Conservation (phyloP, 2,888 invertebrate species). For the Acrocyrtus sp. region DNA sequence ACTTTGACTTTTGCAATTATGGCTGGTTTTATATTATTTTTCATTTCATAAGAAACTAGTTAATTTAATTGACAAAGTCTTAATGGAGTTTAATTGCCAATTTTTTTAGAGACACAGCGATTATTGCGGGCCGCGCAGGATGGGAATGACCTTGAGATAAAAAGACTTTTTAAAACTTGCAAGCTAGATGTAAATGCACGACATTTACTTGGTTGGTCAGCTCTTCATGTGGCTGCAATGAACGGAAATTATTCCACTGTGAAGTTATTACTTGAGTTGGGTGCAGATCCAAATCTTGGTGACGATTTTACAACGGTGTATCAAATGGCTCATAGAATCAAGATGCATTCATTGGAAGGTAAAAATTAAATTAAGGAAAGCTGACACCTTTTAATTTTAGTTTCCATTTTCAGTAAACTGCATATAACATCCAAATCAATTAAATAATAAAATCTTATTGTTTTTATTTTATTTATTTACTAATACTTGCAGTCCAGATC, state of each 20-base stretch:
- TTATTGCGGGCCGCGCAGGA: conserved; percentile 37
- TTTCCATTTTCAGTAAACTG: too few species aligned
- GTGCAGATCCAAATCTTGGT: conserved; percentile 81
- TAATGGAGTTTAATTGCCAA: neutral
- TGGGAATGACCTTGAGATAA: conserved; percentile 35
- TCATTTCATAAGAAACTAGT: too few species aligned
- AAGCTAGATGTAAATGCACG: conserved; percentile 74
- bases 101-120: conserved; percentile 19
- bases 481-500: conserved; percentile 65
- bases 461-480: conserved; percentile 8
- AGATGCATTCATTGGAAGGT: conserved; percentile 81
- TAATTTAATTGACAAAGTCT: too few species aligned
- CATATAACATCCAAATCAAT: too few species aligned
- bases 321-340: conserved; percentile 74
- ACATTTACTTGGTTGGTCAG: conserved; percentile 87
- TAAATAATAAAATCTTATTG: too few species aligned
- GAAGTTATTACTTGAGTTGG: conserved; percentile 74
- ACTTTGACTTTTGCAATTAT: too few species aligned
- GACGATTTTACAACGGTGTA: conserved; percentile 81
- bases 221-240: conserved; percentile 85
- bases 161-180: conserved; percentile 14
- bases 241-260: conserved; percentile 76
- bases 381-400: too few species aligned
- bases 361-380: conserved; percentile 35
- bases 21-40: too few species aligned